A percentile compares a stretch with the other conserved stretches of the same genome.
Evolutionary conservation across 2,113 vertebrate species (phyloP).

Genomic region (Pituophis catenifer): DNA sequence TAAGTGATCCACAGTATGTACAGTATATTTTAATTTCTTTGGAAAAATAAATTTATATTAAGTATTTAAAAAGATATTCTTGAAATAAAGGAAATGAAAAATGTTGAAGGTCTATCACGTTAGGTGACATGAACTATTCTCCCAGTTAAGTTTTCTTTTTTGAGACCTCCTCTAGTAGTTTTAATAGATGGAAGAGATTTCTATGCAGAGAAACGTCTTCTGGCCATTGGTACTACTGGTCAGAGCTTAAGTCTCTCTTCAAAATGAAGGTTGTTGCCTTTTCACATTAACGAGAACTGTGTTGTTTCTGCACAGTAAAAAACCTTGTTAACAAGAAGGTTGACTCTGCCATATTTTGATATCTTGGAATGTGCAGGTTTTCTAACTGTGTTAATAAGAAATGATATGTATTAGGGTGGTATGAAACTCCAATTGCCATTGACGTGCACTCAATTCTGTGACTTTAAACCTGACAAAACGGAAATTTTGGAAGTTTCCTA

Average conservation of each 20-base stretch:
- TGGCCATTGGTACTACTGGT: background rate
- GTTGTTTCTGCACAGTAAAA: background rate
- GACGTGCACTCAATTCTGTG: background rate
- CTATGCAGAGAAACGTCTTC: background rate
- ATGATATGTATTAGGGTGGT: background rate
- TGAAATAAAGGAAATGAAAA: background rate
- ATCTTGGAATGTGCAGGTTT: background rate
- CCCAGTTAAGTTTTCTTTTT: background rate
- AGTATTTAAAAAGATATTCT: background rate
- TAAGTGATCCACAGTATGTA: slow-evolving; percentile 92
- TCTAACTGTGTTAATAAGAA: background rate
- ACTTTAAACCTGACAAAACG: background rate
- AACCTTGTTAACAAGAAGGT: background rate
- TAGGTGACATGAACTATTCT: background rate
- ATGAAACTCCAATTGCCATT: background rate
- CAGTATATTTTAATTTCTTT: slow-evolving; percentile 24
- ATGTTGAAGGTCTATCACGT: background rate
- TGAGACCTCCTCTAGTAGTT: background rate
- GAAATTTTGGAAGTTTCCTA: background rate
- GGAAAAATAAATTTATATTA: background rate
- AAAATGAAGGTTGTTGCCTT: background rate
- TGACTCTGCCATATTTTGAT: background rate
- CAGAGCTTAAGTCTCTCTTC: background rate
- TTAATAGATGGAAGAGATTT: background rate
- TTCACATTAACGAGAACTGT: background rate